Evolutionary conservation across 2,888 invertebrate species (phyloP), one percentile per base, ranked within the genome.

Genomic region (Idaea dimidiata): DNA sequence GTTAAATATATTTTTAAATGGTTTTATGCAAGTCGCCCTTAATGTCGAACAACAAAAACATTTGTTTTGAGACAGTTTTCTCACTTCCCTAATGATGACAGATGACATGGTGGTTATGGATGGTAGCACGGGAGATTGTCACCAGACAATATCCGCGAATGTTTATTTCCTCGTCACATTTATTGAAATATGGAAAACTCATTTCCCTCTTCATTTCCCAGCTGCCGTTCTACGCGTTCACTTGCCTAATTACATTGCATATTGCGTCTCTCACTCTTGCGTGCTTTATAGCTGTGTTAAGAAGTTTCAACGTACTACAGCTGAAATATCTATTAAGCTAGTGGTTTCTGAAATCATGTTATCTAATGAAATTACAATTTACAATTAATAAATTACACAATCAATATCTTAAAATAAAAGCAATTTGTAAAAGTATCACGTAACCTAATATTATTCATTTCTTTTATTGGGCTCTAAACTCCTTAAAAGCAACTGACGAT

Each of bases 121-220:
- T 10, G 14, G 68, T 67, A 75, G 72, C 70, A 57, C 70, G 74
- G 78, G 78, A 84, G 83, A 86, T 84, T 83, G 82, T 79, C 62
- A n/a, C 58, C 58, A 69, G 83, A 86, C 88, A 91, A 91, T 89
- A 90, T 91, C 88, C 86, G 83, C 73, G 77, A 72, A 71, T 90
- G 85, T 91, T 91, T 91, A 86, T 89, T 91, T 90, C 89, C 91
- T 82, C 73, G 73, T 64, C 74, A 72, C 83, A 81, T 89, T 90
- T 88, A 84, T 91, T 86, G 85, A 87, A 88, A 88, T 88, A 88
- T 86, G 78, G 85, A 83, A 89, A 86, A 83, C 82, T 87, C 84
- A 91, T 92, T 89, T 91, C 92, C 90, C 81, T 74, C 76, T 77
- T 78, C 81, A 89, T 91, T 87, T 91, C 90, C 91, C 17, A 76